A percentile compares a stretch with the other conserved stretches of the same genome.
These are phyloP conservation scores for Lethenteron reissneri DNA, from an alignment of 2,113 vertebrate genomes.

Conservation along the genomic window DNA sequence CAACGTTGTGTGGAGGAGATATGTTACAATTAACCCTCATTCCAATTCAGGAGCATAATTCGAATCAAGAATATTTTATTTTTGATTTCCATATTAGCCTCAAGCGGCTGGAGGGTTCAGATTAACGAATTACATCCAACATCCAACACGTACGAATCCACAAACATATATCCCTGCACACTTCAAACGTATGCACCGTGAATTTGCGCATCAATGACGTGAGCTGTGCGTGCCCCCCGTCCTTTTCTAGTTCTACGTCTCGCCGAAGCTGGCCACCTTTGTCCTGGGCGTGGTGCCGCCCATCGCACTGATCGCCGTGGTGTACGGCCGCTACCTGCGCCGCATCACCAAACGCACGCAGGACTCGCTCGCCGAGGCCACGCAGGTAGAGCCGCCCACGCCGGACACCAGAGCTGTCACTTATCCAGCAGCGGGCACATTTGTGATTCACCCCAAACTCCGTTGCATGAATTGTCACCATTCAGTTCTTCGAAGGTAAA, in stretches of 20 bases:
- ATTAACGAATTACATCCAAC: too few relatives aligned
- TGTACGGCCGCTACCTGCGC: slow-evolving; percentile 62
- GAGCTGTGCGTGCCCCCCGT: neutral
- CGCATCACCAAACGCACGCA: slow-evolving; percentile 61
- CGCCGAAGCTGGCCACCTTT: slow-evolving; percentile 57
- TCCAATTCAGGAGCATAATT: too few relatives aligned
- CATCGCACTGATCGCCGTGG: slow-evolving; percentile 38
- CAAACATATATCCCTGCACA: too few relatives aligned
- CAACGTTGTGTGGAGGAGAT: too few relatives aligned
- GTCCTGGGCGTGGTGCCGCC: slow-evolving; percentile 70
- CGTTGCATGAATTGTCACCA: too few relatives aligned
- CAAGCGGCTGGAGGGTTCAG: too few relatives aligned
- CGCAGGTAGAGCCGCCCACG: slow-evolving; percentile 34
- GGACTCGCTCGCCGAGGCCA: slow-evolving; percentile 69
- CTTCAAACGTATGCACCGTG: too few relatives aligned
- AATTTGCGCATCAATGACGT: neutral
- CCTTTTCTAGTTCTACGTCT: slow-evolving; percentile 50
- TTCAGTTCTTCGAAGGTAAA: too few relatives aligned
- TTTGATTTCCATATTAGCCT: too few relatives aligned
- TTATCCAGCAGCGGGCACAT: neutral
- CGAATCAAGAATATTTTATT: too few relatives aligned
- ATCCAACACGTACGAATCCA: too few relatives aligned
- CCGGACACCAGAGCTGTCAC: neutral
- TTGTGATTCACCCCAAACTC: neutral
- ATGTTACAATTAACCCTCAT: too few relatives aligned